These are phyloP conservation scores for Labia minor DNA, from an alignment of 2,888 invertebrate species.

Conservation along the genomic window DNA sequence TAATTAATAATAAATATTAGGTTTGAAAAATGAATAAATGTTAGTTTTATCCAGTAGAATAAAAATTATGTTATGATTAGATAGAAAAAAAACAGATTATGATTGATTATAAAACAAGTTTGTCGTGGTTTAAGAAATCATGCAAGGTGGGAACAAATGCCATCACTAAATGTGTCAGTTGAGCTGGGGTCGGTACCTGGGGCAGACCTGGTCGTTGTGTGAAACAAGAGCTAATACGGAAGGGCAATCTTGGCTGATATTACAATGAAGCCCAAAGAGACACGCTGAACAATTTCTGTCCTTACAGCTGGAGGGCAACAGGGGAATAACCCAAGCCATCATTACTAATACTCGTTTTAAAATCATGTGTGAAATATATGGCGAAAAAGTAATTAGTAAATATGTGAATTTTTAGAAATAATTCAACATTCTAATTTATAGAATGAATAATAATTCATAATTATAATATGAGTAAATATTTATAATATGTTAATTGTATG, in stretches of 20 bases:
- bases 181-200: constrained; percentile 26
- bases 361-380: background rate
- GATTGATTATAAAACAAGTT: too few species aligned
- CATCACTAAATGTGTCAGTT: background rate
- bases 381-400: background rate
- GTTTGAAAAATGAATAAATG: too few species aligned
- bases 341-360: background rate
- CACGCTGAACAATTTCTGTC: constrained; percentile 33
- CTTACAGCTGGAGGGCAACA: constrained; percentile 28
- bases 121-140: background rate
- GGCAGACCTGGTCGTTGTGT: constrained; percentile 29
- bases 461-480: too few species aligned
- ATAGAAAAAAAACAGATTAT: too few species aligned
- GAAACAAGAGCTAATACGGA: constrained; percentile 31
- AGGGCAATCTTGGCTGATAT: constrained; percentile 29
- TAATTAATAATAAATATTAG: too few species aligned
- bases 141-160: constrained; percentile 15
- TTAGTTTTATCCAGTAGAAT: too few species aligned
- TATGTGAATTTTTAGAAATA: too few species aligned
- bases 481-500: too few species aligned
- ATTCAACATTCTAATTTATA: too few species aligned
- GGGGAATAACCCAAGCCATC: background rate
- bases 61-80: too few species aligned
- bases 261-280: constrained; percentile 25
- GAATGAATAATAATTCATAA: too few species aligned